Percentiles rank a stretch among this genome's conserved stretches.
Conservation (phyloP, 2,888 invertebrate species). For the Andrena bicolor region DNA sequence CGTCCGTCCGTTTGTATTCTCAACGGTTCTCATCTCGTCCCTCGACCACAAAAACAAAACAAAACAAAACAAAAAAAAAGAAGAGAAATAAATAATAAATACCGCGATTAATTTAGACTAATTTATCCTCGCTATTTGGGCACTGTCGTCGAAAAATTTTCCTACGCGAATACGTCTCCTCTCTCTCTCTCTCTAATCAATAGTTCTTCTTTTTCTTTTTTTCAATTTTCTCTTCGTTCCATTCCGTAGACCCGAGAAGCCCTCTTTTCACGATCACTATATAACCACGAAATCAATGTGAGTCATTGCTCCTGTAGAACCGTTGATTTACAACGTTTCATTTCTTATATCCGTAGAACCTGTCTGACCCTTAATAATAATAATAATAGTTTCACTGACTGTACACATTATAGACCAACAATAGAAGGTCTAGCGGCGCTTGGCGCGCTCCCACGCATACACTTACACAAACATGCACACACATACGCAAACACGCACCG, state of each 20-base stretch:
- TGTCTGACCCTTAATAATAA: slow-evolving; percentile 84
- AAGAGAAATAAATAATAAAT: slow-evolving; percentile 25
- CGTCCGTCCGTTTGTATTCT: slow-evolving; percentile 5
- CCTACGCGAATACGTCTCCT: slow-evolving; percentile 81
- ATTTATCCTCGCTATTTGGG: slow-evolving; percentile 67
- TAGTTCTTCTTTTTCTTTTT: slow-evolving; percentile 47
- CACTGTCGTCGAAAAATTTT: slow-evolving; percentile 68
- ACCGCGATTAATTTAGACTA: slow-evolving; percentile 77
- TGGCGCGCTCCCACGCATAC: slow-evolving; percentile 77
- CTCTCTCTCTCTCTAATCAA: slow-evolving; percentile 57
- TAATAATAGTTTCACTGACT: slow-evolving; percentile 85
- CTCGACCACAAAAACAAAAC: slow-evolving; percentile 10
- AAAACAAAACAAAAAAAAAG: slow-evolving; percentile 17
- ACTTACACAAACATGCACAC: slow-evolving; percentile 13
- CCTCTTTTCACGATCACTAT: slow-evolving; percentile 52
- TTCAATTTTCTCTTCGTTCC: slow-evolving; percentile 38
- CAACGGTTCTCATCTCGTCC: slow-evolving; percentile 35
- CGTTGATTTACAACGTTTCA: slow-evolving; percentile 72
- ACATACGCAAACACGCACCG: slow-evolving; percentile 17
- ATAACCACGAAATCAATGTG: slow-evolving; percentile 73
- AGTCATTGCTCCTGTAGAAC: slow-evolving; percentile 77
- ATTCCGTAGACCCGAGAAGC: slow-evolving; percentile 49
- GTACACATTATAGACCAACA: slow-evolving; percentile 85
- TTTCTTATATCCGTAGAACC: slow-evolving; percentile 71
- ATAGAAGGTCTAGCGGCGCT: slow-evolving; percentile 84